Percentiles rank a stretch among this genome's conserved stretches.
Evolutionary conservation across 2,113 vertebrate species (phyloP).

Genomic region (Ochotona curzoniae): DNA sequence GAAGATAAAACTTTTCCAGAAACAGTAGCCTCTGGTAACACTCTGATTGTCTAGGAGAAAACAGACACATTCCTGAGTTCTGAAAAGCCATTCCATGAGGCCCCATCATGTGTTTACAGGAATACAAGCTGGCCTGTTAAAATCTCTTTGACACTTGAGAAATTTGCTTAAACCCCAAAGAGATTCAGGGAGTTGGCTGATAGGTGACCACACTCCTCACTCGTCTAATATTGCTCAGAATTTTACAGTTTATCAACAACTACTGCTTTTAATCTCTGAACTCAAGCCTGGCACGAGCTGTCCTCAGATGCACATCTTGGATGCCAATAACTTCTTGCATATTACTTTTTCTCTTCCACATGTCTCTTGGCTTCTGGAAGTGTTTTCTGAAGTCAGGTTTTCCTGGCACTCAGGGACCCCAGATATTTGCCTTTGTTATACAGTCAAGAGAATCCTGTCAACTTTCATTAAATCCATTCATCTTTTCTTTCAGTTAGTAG

Average conservation of each 20-base stretch:
- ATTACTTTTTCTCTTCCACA: not conserved
- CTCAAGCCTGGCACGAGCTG: not conserved
- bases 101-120: not conserved
- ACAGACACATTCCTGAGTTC: not conserved
- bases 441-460: constrained; percentile 32
- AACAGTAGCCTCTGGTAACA: constrained; percentile 61
- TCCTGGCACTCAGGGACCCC: not conserved
- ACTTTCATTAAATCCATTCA: constrained; percentile 51
- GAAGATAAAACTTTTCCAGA: constrained; percentile 54
- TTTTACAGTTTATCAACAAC: constrained; percentile 1
- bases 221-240: constrained; percentile 9
- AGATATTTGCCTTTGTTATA: constrained; percentile 35
- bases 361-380: constrained; percentile 22
- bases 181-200: not conserved
- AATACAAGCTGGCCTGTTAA: not conserved
- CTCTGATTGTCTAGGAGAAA: constrained; percentile 46
- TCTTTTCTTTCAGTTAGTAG: constrained; percentile 49
- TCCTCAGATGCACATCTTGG: not conserved
- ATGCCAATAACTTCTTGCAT: not conserved
- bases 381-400: constrained; percentile 26
- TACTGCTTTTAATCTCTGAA: constrained; percentile 38
- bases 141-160: not conserved
- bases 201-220: not conserved
- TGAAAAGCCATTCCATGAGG: not conserved
- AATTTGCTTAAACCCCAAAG: not conserved